Percentiles rank a stretch among this genome's conserved stretches.
Conservation (phyloP, 2,888 invertebrate genomes). For the Gymnosoma rotundatum region DNA sequence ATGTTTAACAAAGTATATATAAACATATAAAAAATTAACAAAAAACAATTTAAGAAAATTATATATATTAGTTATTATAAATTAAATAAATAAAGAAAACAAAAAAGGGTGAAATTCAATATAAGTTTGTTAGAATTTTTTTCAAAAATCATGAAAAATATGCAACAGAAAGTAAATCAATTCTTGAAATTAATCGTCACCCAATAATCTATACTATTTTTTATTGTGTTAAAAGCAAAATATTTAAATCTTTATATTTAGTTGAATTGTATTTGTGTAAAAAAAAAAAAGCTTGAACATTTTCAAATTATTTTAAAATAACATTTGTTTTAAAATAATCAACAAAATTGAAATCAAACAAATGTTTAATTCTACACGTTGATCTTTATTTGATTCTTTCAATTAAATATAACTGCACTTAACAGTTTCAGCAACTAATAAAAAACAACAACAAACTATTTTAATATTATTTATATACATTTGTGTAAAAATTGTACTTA, state of each 20-base stretch:
- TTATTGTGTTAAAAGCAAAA: conserved; percentile 24
- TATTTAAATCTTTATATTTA: neutral
- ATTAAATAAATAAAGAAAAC: conserved; percentile 34
- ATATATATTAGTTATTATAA: conserved; percentile 48
- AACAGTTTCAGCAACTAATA: conserved; percentile 2
- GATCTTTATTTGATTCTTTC: neutral
- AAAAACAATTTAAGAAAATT: conserved; percentile 39
- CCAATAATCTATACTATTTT: no score
- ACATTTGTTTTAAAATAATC: conserved; percentile 39
- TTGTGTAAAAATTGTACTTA: conserved; percentile 66
- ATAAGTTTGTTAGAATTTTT: conserved; percentile 60
- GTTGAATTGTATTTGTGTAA: no score
- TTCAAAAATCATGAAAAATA: conserved; percentile 30
- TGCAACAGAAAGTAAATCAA: conserved; percentile 20
- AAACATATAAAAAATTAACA: conserved; percentile 5
- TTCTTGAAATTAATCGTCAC: neutral
- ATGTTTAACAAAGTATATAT: conserved; percentile 54
- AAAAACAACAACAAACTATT: conserved; percentile 15
- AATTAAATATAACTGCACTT: conserved; percentile 1
- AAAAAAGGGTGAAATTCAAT: conserved; percentile 31
- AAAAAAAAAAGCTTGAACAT: neutral
- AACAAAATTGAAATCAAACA: no score
- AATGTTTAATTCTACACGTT: neutral
- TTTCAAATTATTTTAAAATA: conserved; percentile 46
- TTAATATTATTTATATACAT: conserved; percentile 53